Evolutionary conservation across 2,113 vertebrate genomes (phyloP).

Genomic region (Entelurus aequoreus): DNA sequence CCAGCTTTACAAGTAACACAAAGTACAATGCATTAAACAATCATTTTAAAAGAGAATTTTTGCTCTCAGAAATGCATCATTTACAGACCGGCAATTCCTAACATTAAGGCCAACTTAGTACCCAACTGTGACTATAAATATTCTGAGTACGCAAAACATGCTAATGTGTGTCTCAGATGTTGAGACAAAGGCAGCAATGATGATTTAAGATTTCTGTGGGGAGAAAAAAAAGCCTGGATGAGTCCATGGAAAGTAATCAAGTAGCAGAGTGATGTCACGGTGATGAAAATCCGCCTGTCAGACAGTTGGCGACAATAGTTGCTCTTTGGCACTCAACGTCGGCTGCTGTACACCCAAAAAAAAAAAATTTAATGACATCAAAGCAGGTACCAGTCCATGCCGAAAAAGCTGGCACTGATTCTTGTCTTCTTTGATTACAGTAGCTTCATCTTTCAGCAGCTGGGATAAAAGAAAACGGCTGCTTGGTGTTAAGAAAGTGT

Average conservation of each 20-base stretch:
- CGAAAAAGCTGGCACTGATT: conserved; percentile 58
- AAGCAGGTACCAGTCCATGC: conserved; percentile 58
- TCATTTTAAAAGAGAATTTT: background rate
- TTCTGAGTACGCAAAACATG: conserved; percentile 12
- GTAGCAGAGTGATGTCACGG: conserved; percentile 67
- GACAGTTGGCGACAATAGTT: conserved; percentile 59
- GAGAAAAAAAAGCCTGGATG: conserved; percentile 56
- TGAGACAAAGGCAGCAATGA: conserved; percentile 31
- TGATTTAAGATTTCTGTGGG: conserved; percentile 56
- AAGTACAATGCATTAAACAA: conserved; percentile 7
- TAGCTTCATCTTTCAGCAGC: conserved; percentile 46
- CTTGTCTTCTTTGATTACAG: conserved; percentile 65
- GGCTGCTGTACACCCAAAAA: conserved; percentile 43
- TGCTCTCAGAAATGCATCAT: background rate
- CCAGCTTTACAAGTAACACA: conserved; percentile 9
- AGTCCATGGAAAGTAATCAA: conserved; percentile 69
- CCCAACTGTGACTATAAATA: background rate
- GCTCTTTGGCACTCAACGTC: conserved; percentile 51
- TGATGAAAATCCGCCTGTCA: conserved; percentile 68
- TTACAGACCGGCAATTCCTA: background rate
- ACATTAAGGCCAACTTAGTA: background rate
- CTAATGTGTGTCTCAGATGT: conserved; percentile 32
- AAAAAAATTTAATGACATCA: conserved; percentile 58
- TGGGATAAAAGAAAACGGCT: conserved; percentile 53
- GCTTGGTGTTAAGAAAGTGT: conserved; percentile 55